Percentiles rank a stretch among this genome's conserved stretches.
Evolutionary conservation across 2,888 invertebrate species (phyloP).

Genomic region (Drosophila kuntzei): DNA sequence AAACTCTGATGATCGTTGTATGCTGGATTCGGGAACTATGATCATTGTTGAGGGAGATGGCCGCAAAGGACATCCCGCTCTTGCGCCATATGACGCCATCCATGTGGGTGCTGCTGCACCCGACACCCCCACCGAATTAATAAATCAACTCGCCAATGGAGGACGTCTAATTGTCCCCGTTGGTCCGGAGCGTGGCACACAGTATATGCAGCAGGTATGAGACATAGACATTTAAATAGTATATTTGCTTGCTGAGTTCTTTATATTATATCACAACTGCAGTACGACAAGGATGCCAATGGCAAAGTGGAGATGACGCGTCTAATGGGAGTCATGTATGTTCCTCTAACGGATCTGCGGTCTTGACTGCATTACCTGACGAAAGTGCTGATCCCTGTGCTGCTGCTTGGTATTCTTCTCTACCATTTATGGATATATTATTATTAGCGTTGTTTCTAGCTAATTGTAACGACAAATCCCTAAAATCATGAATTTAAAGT

Average conservation of each 20-base stretch:
- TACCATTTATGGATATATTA: slow-evolving; percentile 64
- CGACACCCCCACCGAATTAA: slow-evolving; percentile 90
- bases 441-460: slow-evolving; percentile 26
- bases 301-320: slow-evolving; percentile 91
- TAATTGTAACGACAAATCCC: slow-evolving; percentile 1
- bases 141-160: slow-evolving; percentile 86
- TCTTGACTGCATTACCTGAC: slow-evolving; percentile 81
- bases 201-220: slow-evolving; percentile 91
- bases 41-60: slow-evolving; percentile 95
- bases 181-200: slow-evolving; percentile 94
- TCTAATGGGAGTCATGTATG: slow-evolving; percentile 98
- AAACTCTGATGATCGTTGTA: slow-evolving; percentile 89
- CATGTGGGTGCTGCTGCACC: slow-evolving; percentile 97
- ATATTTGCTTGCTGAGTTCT: too few relatives aligned
- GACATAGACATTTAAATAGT: not conserved
- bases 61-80: slow-evolving; percentile 90
- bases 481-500: slow-evolving; percentile 18
- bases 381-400: slow-evolving; percentile 57
- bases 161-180: slow-evolving; percentile 97
- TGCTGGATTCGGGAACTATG: slow-evolving; percentile 89
- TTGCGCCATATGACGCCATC: slow-evolving; percentile 95
- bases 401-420: slow-evolving; percentile 67
- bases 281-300: slow-evolving; percentile 94
- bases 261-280: not conserved
- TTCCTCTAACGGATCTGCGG: slow-evolving; percentile 95